phyloP scores from a whole-genome alignment of 2,797 vertebrate genomes.

The Micrastur ruficollis region DNA sequence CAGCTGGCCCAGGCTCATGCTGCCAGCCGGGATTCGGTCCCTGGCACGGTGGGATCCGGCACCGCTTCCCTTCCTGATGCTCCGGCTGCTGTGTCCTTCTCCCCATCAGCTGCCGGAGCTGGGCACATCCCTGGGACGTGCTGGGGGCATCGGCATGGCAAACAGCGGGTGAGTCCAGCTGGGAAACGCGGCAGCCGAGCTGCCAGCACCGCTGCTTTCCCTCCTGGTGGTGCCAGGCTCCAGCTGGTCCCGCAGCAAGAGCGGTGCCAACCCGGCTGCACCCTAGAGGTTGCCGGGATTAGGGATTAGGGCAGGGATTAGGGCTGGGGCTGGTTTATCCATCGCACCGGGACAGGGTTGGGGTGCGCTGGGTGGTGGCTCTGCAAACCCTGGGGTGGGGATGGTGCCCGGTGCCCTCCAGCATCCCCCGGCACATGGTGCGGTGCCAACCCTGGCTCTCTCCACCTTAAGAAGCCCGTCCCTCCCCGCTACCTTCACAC shows the following conservation, averaged over 20 bases:
- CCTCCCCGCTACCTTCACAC: not conserved
- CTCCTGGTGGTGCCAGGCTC: not conserved
- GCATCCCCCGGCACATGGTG: accelerated
- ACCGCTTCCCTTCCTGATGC: not conserved
- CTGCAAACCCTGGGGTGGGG: no score
- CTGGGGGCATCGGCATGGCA: accelerated
- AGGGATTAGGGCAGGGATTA: no score
- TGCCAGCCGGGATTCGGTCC: accelerated
- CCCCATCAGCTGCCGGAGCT: not conserved
- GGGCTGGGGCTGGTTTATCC: not conserved
- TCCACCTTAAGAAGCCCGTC: not conserved
- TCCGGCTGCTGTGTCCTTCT: not conserved
- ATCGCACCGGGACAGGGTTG: accelerated
- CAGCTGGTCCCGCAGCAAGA: accelerated
- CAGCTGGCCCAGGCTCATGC: accelerated
- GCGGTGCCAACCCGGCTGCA: not conserved
- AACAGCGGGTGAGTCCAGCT: not conserved
- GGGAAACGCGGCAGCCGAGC: not conserved
- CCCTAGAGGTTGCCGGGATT: not conserved
- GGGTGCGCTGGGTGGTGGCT: accelerated
- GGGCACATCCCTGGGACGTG: accelerated
- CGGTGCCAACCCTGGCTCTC: no score
- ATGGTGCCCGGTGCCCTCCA: not conserved
- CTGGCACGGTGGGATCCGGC: not conserved
- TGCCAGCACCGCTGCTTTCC: not conserved